Base-by-base conservation (phyloP, 2,888 invertebrate species). In the Acronicta aceris region DNA sequence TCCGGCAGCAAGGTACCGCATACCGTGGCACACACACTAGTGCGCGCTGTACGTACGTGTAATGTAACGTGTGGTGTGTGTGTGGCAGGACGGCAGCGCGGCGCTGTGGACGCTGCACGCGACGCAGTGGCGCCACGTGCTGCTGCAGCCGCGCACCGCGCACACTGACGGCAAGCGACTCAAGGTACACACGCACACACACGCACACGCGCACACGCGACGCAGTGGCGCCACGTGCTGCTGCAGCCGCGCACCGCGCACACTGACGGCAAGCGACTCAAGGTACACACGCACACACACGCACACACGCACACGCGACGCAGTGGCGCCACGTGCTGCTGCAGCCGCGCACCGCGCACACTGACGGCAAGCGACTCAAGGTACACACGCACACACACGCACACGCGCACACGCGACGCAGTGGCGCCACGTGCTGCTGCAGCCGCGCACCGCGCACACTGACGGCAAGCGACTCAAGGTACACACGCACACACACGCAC, bases 101-200 rank as follows among this genome's bases (percentile, higher is more conserved):
- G 97, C 98, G 71, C 96, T 99, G 59, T 99, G 99, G 99, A 96
- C 97, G 74, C 98, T 98, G 86, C 97, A 98, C 89, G 96, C 97
- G 67, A 98, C 98, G 75, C 97, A 98, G 81, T 99, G 99, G 99
- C 95, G 97, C 47, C 97, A 96, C 77, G 95, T 96, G 41, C 95
- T 96, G 74, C 93, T 99, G 46, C 95, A 96, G 70, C 88, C 86
- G n/a, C 63, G 61, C 6, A 55, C 61, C 25, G 54, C 33, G 40
- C 66, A 27, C 43, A 78, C 75, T 42, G 87, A 87, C 50, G 76
- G 72, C 55, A 89, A 86, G 78, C 80, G 78, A 41, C 86, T 90
- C 45, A 91, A 91, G 88, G 89, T 87, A 42, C 0, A 25, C 41
- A 8, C 15, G 3, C 9, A 17, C 42, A 4, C 16, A 8, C n/a